These are phyloP conservation scores for Salticus scenicus DNA, from an alignment of 2,888 invertebrate species.

Conservation along the genomic window DNA sequence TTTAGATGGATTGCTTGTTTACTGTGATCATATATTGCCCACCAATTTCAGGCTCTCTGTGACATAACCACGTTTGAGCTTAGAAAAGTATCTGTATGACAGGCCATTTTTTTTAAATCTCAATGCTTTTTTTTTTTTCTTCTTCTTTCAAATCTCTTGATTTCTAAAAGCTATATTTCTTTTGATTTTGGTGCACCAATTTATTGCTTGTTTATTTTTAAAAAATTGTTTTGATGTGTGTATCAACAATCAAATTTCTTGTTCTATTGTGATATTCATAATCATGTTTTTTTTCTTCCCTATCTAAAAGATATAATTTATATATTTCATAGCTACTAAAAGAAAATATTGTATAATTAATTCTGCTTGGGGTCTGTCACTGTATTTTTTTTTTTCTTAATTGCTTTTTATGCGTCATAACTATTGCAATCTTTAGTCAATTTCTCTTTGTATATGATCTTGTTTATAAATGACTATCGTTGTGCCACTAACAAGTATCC, in stretches of 20 bases:
- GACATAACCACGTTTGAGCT: conserved; percentile 47
- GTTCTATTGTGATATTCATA: not conserved
- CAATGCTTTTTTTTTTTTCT: not conserved
- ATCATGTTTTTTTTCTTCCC: no score
- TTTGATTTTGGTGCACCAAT: conserved; percentile 4
- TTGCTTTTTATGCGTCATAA: not conserved
- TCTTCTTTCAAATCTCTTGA: not conserved
- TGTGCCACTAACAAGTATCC: conserved; percentile 52
- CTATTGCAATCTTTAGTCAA: conserved; percentile 8
- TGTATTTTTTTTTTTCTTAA: not conserved
- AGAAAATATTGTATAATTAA: not conserved
- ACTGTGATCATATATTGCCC: conserved; percentile 65
- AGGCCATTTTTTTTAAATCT: conserved; percentile 54
- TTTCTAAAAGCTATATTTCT: not conserved
- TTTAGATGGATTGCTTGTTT: conserved; percentile 28
- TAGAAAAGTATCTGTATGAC: conserved; percentile 42
- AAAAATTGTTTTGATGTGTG: conserved; percentile 18
- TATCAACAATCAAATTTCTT: not conserved
- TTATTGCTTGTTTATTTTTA: conserved; percentile 18
- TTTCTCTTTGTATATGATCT: conserved; percentile 30
- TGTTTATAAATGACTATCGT: conserved; percentile 48
- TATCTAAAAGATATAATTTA: no score
- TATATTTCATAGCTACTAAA: no score
- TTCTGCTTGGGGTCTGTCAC: not conserved
- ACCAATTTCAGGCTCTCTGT: conserved; percentile 58